Evolutionary conservation across 1,140 invertebrate genomes (phyloP), one percentile per base, ranked within the genome.

Genomic region (Drosophila yakuba): DNA sequence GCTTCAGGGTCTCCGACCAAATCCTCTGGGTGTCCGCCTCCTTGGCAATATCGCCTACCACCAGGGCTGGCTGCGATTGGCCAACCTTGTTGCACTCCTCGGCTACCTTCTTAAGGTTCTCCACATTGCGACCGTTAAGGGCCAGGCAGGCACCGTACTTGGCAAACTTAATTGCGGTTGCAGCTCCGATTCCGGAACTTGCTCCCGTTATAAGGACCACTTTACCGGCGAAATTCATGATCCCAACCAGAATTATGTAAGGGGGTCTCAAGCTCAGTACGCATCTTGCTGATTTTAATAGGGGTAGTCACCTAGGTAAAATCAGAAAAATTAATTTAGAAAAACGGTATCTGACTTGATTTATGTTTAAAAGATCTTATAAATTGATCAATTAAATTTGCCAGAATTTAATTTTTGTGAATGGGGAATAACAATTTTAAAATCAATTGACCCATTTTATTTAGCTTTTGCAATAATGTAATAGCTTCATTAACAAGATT

Each of bases 131-230:
- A 35, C 97, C 97, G 14, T 95, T 95, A 4, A 98, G 72, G 0
- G 94, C 94, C 47, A 97, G 81, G 44, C 91, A 94, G 2, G 96
- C 97, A 12, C 96, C 97, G 36, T 95, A 92, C 68, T 95, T 94
- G 14, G 97, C 95, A 52, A 98, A 95, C 64, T 96, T 93, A 23
- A 97, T 90, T 1, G 97, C 97, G n/a, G 96, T 96, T 8, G 95
- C 96, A 47, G 95, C 95, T 15, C 97, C 97, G 68, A 98, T 98
- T 2, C 97, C 97, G 20, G 97, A 97, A 92, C 96, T 97, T 0
- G 97, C 97, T 57, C 97, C 97, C 2, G 96, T 96, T 77, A 96
- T 95, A 36, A 96, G 77, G 4, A 96, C 93, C 20, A 96, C 95
- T 94, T 96, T 96, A 35, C 94, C 94, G n/a, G 91, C 74, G 68